Evolutionary conservation across 2,888 invertebrate genomes (phyloP).

Genomic region (Amiota minor): DNA sequence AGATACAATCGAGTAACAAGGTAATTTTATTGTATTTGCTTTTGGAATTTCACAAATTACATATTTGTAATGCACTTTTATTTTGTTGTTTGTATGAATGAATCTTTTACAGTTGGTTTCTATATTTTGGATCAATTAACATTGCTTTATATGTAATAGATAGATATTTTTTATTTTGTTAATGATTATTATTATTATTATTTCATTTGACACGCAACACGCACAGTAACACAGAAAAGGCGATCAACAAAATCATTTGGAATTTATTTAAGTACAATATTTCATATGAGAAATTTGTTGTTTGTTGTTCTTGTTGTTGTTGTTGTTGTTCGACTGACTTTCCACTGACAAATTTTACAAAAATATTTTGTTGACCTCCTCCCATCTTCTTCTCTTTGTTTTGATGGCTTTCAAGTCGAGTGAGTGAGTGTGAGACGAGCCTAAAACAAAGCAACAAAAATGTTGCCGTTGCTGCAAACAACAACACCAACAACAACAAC

Average conservation of each 20-base stretch:
- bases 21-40: too few relatives aligned
- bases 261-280: neutral
- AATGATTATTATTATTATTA: constrained; percentile 23
- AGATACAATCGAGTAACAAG: too few relatives aligned
- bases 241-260: constrained; percentile 29
- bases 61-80: constrained; percentile 1
- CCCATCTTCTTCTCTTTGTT: neutral
- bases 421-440: neutral
- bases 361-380: constrained; percentile 24
- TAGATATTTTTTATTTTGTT: too few relatives aligned
- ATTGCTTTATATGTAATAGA: too few relatives aligned
- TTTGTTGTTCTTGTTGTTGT: neutral
- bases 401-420: neutral
- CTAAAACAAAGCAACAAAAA: neutral
- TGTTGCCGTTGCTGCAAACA: constrained; percentile 19
- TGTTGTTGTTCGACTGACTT: neutral
- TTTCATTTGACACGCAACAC: constrained; percentile 14
- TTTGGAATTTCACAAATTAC: neutral
- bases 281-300: constrained; percentile 13
- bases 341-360: constrained; percentile 20
- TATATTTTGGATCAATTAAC: constrained; percentile 29
- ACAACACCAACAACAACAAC: constrained; percentile 1
- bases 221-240: constrained; percentile 43
- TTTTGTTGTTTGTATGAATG: neutral
- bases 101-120: constrained; percentile 28